Percentiles rank a stretch among this genome's conserved stretches.
phyloP scores from a whole-genome alignment of 2,797 vertebrate genomes.

The Manis javanica region DNA sequence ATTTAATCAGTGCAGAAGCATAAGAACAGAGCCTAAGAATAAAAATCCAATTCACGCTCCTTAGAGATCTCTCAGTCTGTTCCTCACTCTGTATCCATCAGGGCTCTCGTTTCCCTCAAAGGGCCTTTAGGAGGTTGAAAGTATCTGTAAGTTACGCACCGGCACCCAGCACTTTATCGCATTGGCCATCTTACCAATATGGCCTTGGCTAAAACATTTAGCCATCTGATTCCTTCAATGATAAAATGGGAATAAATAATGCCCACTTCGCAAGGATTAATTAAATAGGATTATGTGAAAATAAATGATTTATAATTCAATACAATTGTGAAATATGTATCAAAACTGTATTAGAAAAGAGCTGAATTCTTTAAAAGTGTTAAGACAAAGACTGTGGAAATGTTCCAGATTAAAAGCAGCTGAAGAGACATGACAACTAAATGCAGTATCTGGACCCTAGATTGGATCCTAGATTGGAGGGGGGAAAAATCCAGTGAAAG shows the following conservation, averaged over 20 bases:
- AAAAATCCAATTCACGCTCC: background rate
- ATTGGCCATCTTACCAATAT: background rate
- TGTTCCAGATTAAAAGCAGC: background rate
- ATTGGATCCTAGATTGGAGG: background rate
- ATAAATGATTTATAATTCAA: background rate
- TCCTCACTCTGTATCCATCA: background rate
- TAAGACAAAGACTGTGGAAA: slow-evolving; percentile 11
- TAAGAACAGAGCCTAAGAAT: background rate
- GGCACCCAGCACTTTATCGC: background rate
- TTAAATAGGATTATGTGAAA: background rate
- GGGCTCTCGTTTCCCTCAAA: background rate
- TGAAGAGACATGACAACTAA: background rate
- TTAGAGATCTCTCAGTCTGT: background rate
- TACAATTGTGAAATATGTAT: background rate
- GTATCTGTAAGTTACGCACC: background rate
- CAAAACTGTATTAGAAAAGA: background rate
- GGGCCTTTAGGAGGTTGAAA: background rate
- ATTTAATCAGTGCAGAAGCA: background rate
- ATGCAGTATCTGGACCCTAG: background rate
- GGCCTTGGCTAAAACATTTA: background rate
- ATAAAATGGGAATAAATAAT: background rate
- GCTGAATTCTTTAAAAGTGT: background rate
- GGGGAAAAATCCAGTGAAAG: background rate
- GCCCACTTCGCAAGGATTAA: background rate
- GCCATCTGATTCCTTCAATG: background rate